A percentile compares a stretch with the other conserved stretches of the same genome.
phyloP scores from a whole-genome alignment of 2,888 invertebrate genomes.

The Magallana nippona region DNA sequence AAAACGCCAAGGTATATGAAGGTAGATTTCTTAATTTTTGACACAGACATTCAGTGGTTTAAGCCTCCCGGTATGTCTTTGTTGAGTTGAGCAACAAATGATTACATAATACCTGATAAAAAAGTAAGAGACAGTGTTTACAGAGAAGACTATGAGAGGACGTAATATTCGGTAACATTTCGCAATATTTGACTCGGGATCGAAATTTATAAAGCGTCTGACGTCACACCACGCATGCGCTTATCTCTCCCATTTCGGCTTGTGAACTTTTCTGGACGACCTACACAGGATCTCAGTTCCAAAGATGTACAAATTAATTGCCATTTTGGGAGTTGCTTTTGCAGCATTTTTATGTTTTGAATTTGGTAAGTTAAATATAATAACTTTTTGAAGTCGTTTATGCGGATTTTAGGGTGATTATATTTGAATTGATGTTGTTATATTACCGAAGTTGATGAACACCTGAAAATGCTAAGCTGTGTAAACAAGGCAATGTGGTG shows the following conservation, averaged over 20 bases:
- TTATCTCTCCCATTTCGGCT: neutral
- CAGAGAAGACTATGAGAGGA: neutral
- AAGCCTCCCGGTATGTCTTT: too few relatives aligned
- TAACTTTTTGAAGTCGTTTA: too few relatives aligned
- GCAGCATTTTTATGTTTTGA: slow-evolving; percentile 34
- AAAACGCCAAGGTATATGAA: too few relatives aligned
- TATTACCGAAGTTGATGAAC: neutral
- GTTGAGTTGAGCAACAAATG: neutral
- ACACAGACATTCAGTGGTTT: too few relatives aligned
- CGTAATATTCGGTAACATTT: slow-evolving; percentile 1
- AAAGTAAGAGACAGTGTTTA: neutral
- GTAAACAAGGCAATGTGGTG: too few relatives aligned
- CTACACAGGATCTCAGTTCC: neutral
- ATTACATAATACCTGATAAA: neutral
- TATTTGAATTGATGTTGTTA: too few relatives aligned
- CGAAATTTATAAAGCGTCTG: slow-evolving; percentile 15
- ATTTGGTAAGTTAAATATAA: slow-evolving; percentile 20
- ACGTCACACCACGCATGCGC: slow-evolving; percentile 38
- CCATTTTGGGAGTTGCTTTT: slow-evolving; percentile 17
- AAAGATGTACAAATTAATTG: slow-evolving; percentile 35
- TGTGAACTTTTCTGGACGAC: slow-evolving; percentile 30
- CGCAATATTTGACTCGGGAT: slow-evolving; percentile 27
- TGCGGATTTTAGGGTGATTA: too few relatives aligned
- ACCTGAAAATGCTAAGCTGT: neutral
- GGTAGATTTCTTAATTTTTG: too few relatives aligned